Base-by-base conservation (phyloP, 1,140 invertebrate genomes). In the Cylas formicarius region DNA sequence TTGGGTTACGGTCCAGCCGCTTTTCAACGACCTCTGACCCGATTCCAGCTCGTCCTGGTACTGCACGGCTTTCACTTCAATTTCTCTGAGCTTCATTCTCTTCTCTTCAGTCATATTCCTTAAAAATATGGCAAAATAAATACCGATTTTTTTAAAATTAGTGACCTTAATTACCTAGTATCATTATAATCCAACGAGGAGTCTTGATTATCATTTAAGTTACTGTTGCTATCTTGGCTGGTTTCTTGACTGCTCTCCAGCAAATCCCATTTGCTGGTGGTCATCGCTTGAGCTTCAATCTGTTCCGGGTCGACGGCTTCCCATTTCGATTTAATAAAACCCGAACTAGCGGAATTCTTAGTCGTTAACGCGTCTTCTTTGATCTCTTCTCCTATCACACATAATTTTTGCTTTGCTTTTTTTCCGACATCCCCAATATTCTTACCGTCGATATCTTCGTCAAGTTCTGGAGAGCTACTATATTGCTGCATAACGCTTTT, bases 41-140 rank as follows among this genome's bases (percentile, higher is more conserved):
- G 80, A 83, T 70, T 97, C 93, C 29, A 97, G 66, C 68, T 97
- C 92, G 73, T 97, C 93, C 71, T 95, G 91, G 72, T 94, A 97
- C 61, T 91, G 86, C 70, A 96, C 77, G 10, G 90, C 89, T 72
- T 93, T 92, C 28, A 95, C 71, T 73, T 97, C 93, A 55, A 97
- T 90, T 67, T 95, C 91, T 36, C 92, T 74, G 24, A 97, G 68
- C 65, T 86, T 85, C 49, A 78, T 80, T 24, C 92, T 75, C 52
- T 83, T 78, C 61, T 89, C 83, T 67, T 91, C 83, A 60, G 76
- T 74, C 53, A 64, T 59, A 47, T 57, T 60, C 51, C 63, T 66
- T 53, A 19, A 52, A 41, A 44, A 43, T 31, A 46, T 24, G 4
- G 20, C 20, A 38, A 10, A 47, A 47, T 18, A 18, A 43, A 9